Conservation (phyloP, 2,797 vertebrate species). For the Cossypha niveicapilla region DNA sequence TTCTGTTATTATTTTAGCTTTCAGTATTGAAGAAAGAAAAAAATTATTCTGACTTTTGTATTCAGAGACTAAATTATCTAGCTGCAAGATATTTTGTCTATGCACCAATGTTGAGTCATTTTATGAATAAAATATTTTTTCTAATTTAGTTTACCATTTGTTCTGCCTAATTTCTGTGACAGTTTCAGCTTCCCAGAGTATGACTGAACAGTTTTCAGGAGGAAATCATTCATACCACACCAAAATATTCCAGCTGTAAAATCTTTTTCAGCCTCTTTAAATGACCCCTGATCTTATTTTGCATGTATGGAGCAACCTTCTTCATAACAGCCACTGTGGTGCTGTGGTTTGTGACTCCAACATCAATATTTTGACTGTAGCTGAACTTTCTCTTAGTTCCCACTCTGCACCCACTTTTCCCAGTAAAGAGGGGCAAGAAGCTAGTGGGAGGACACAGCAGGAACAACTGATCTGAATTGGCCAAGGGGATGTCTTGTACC, state of each 20-base stretch:
- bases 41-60: neutral
- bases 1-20: neutral
- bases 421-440: neutral
- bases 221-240: neutral
- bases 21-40: neutral
- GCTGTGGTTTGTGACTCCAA: neutral
- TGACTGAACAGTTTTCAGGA: neutral
- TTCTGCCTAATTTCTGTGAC: neutral
- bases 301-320: neutral
- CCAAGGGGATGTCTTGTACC: neutral
- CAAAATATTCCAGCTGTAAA: neutral
- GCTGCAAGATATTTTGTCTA: neutral
- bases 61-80: neutral
- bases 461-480: neutral
- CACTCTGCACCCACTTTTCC: neutral
- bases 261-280: neutral
- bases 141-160: neutral
- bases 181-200: neutral
- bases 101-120: neutral
- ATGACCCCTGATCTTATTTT: neutral
- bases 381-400: neutral
- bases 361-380: neutral
- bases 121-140: slow-evolving; percentile 42
- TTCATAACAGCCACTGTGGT: accelerated
- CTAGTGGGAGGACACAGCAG: accelerated